A percentile compares a stretch with the other conserved stretches of the same genome.
These are phyloP conservation scores for Margaritifera margaritifera DNA, from an alignment of 2,888 invertebrate genomes.

Conservation along the genomic window DNA sequence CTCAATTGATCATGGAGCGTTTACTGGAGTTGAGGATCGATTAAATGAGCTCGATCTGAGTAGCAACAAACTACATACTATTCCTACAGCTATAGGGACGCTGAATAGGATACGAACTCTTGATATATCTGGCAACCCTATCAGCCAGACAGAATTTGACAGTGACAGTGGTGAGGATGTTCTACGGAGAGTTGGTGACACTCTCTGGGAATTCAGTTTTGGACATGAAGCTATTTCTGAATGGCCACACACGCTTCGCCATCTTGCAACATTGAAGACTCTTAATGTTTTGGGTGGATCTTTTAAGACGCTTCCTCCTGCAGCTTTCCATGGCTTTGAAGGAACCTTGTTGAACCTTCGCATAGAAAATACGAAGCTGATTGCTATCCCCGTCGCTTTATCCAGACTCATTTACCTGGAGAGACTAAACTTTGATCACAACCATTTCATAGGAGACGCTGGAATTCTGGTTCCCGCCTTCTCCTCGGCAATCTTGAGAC, in stretches of 20 bases:
- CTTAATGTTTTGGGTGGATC: slow-evolving; percentile 32
- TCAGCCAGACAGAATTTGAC: slow-evolving; percentile 25
- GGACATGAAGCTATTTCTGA: slow-evolving; percentile 22
- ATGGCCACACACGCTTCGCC: slow-evolving; percentile 39
- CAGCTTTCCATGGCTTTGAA: slow-evolving; percentile 49
- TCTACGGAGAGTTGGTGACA: slow-evolving; percentile 38
- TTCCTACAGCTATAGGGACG: slow-evolving; percentile 26
- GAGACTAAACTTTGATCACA: slow-evolving; percentile 41
- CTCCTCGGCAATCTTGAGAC: slow-evolving; percentile 19
- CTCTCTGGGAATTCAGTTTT: slow-evolving; percentile 25
- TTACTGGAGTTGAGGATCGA: slow-evolving; percentile 20
- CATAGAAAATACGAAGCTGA: slow-evolving; percentile 37
- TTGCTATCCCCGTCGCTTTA: slow-evolving; percentile 41
- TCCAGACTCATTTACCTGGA: slow-evolving; percentile 27
- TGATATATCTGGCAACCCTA: slow-evolving; percentile 37
- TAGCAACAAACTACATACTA: slow-evolving; percentile 20
- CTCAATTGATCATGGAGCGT: slow-evolving; percentile 12
- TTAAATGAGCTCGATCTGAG: slow-evolving; percentile 25
- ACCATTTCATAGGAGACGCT: slow-evolving; percentile 38
- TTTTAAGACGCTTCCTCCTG: slow-evolving; percentile 36
- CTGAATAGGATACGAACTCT: slow-evolving; percentile 20
- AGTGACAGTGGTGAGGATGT: slow-evolving; percentile 7
- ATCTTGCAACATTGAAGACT: slow-evolving; percentile 32
- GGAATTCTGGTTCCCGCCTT: slow-evolving; percentile 42
- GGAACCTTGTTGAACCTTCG: slow-evolving; percentile 39